Base-by-base conservation (phyloP, 2,113 vertebrate genomes). In the Elephantulus edwardii region DNA sequence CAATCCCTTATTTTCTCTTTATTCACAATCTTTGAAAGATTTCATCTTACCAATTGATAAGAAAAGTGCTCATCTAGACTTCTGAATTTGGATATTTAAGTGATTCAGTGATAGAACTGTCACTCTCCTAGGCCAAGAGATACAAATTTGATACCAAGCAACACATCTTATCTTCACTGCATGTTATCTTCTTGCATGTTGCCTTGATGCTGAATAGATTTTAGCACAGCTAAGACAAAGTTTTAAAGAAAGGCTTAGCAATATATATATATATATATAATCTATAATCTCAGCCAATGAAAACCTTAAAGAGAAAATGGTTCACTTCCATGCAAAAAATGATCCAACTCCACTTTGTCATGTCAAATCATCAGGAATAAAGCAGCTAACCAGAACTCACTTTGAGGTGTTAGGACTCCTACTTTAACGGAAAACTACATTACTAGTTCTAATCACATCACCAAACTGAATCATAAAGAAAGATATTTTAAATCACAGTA, bases 21-120 rank as follows among this genome's bases (percentile, higher is more conserved):
- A 76, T 22, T 64, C 56, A 66, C 33, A 83, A 71, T 44, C 44
- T 93, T 89, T 78, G 38, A 86, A 83, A 90, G 33, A 75, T 33
- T 38, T 68, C 58, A 76, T 77, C 83, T 83, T 82, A 78, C 38
- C 19, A 26, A 26, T 2, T 71, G 56, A 79, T 16, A 77, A 42
- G 94, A 74, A 30, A 86, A 7, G 40, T 33, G 20, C 38, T 54
- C 58, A 66, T n/a, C 24, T 30, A 24, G 58, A 56, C 74, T 54
- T 38, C 74, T 42, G 58, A 88, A 71, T 48, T n/a, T 74, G 42
- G 58, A n/a, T 81, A 68, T 38, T 68, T 62, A 33, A 60, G 11
- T 62, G 30, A 14, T 62, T 62, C 30, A 22, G 30, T 13, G 30
- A 30, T 33, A 62, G 4, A 62, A 28, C 28, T 62, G 3, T 62